Conservation (phyloP, 2,113 vertebrate species). For the cattle (Bos taurus) region DNA sequence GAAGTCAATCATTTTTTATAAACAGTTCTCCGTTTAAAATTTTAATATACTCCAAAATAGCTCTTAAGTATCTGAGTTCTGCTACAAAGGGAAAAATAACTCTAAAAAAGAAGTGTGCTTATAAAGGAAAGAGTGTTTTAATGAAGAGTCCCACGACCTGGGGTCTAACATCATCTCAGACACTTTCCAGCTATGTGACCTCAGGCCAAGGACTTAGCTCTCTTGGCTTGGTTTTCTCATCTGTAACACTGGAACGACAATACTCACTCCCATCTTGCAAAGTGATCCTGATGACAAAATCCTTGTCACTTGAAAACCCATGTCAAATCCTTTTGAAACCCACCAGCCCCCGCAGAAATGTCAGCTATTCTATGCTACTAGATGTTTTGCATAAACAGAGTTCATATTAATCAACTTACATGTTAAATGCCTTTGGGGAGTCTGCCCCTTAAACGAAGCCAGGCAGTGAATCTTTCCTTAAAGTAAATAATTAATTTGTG, state of each 20-base stretch:
- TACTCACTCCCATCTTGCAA: neutral
- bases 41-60: neutral
- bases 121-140: neutral
- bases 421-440: neutral
- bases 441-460: neutral
- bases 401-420: neutral
- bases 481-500: slow-evolving; percentile 9
- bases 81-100: neutral
- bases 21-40: neutral
- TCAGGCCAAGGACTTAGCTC: neutral
- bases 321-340: neutral
- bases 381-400: neutral
- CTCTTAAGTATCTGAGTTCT: neutral
- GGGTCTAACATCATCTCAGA: neutral
- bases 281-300: neutral
- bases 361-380: neutral
- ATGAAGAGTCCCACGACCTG: neutral
- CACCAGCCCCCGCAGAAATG: neutral
- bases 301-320: neutral
- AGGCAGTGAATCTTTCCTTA: neutral
- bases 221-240: neutral
- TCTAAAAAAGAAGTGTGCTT: neutral
- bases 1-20: neutral
- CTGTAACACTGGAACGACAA: neutral
- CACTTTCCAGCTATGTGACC: neutral